Percentiles rank a stretch among this genome's conserved stretches.
Evolutionary conservation across 1,140 invertebrate species (phyloP).

Genomic region (Diabrotica virgifera): DNA sequence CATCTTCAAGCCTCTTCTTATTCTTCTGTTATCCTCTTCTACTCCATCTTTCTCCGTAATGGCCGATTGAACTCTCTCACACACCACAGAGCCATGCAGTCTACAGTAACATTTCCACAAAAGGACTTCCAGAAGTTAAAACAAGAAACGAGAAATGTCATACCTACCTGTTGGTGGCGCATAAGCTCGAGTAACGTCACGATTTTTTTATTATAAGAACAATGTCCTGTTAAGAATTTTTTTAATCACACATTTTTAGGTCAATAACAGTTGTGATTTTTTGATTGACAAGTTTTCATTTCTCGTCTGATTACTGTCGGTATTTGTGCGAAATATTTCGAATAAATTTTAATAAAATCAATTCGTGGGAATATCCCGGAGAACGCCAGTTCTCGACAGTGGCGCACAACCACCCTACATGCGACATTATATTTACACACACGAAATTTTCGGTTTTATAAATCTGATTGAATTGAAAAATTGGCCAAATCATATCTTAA

Average conservation of each 20-base stretch:
- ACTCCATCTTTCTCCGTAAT: slow-evolving; percentile 13
- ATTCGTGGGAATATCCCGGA: no score
- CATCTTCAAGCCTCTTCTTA: slow-evolving; percentile 10
- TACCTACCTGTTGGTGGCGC: slow-evolving; percentile 17
- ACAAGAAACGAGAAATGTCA: slow-evolving; percentile 18
- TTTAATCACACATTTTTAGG: neutral
- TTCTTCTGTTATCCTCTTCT: slow-evolving; percentile 7
- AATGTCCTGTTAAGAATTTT: neutral
- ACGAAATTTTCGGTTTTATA: no score
- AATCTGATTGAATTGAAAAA: no score
- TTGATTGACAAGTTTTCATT: no score
- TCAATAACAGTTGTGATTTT: neutral
- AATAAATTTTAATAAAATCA: no score
- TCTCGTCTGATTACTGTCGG: no score
- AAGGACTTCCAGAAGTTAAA: slow-evolving; percentile 17
- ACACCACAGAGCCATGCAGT: slow-evolving; percentile 19
- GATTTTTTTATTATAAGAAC: neutral
- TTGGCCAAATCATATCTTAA: no score
- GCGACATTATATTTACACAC: no score
- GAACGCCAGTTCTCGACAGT: no score
- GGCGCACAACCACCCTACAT: no score
- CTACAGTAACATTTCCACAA: slow-evolving; percentile 13
- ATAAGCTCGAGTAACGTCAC: neutral
- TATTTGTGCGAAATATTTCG: no score
- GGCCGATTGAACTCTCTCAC: slow-evolving; percentile 21